These are phyloP conservation scores for Sericinus montela DNA, from an alignment of 2,888 invertebrate genomes.

Conservation along the genomic window DNA sequence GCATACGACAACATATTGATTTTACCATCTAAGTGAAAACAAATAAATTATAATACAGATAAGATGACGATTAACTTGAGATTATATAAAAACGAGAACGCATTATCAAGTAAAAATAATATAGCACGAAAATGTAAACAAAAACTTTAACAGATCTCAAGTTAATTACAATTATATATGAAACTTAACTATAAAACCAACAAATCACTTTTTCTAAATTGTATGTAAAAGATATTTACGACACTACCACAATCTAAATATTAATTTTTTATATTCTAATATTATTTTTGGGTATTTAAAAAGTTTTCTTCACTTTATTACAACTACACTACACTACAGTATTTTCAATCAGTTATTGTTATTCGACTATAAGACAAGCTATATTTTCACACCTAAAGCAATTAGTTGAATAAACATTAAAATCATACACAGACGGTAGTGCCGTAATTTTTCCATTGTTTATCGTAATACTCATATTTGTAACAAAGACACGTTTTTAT, in stretches of 20 bases:
- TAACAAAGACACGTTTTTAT: slow-evolving; percentile 3
- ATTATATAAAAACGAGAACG: background rate
- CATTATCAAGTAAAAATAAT: slow-evolving; percentile 15
- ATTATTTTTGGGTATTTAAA: too few species aligned
- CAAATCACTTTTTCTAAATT: too few species aligned
- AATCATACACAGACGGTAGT: background rate
- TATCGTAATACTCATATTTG: slow-evolving; percentile 5
- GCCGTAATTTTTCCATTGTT: slow-evolving; percentile 2
- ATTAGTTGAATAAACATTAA: too few species aligned
- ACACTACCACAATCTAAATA: background rate
- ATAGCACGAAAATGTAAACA: too few species aligned
- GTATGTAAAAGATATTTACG: too few species aligned
- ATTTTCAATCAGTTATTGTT: too few species aligned
- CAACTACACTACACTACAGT: too few species aligned
- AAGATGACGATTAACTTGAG: slow-evolving; percentile 4
- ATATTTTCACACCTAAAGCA: too few species aligned
- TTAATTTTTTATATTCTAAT: too few species aligned
- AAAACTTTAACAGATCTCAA: slow-evolving; percentile 19
- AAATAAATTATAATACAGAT: background rate
- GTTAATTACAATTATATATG: slow-evolving; percentile 17
- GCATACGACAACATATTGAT: slow-evolving; percentile 3
- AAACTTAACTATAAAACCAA: slow-evolving; percentile 2
- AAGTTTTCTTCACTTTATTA: too few species aligned
- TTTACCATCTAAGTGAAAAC: background rate
- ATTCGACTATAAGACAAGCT: too few species aligned